phyloP scores from a whole-genome alignment of 2,888 invertebrate species.

The Mimachlamys varia region DNA sequence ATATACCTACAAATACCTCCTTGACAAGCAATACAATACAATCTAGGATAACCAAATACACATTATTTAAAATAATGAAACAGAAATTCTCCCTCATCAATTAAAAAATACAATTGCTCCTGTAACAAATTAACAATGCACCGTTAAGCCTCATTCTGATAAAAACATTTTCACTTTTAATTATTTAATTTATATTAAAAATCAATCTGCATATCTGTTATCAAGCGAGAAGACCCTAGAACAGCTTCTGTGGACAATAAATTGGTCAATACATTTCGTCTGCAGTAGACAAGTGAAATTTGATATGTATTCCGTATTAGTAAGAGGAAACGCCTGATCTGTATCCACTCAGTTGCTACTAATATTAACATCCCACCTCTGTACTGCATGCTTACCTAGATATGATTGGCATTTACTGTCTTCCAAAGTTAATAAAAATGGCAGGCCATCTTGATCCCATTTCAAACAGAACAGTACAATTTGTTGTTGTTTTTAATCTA shows the following conservation, averaged over 20 bases:
- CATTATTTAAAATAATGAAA: too few relatives aligned
- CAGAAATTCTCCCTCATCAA: too few relatives aligned
- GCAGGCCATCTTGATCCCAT: too few relatives aligned
- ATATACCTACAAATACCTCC: too few relatives aligned
- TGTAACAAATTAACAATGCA: not conserved
- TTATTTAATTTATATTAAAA: not conserved
- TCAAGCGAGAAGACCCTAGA: not conserved
- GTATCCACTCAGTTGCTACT: not conserved
- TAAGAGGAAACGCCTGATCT: not conserved
- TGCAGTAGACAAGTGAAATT: not conserved
- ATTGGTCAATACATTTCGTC: not conserved
- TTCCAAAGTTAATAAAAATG: too few relatives aligned
- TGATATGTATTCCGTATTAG: not conserved
- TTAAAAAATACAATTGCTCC: too few relatives aligned
- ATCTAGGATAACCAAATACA: too few relatives aligned
- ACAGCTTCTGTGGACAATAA: not conserved
- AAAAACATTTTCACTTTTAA: not conserved
- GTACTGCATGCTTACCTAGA: not conserved
- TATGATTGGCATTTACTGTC: not conserved
- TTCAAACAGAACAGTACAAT: not conserved
- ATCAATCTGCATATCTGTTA: not conserved
- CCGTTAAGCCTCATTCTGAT: not conserved
- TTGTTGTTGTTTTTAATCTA: not conserved
- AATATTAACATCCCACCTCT: not conserved
- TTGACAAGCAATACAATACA: too few relatives aligned